Base-by-base conservation (phyloP, 2,888 invertebrate genomes). In the Amorpha juglandis region DNA sequence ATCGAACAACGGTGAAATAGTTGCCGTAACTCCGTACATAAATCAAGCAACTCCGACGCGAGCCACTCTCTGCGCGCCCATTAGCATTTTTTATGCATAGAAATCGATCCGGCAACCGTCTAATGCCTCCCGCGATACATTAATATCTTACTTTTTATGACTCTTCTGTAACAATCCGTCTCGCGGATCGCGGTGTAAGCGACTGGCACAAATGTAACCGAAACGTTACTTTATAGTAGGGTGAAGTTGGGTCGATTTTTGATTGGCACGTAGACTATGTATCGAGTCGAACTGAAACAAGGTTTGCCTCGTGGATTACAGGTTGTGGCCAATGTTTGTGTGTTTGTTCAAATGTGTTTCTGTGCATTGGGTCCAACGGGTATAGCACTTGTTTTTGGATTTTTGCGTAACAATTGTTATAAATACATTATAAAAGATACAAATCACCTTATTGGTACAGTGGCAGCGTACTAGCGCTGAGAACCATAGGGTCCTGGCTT, bases 71-170 rank as follows among this genome's bases (percentile, higher is more conserved):
- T 77, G 80, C 78, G 78, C 87, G 75, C 85, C 92, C 92, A 93
- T 93, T 92, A 92, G 86, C 92, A 92, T 93, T 92, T 92, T 92
- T 93, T 93, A 93, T 93, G 92, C 92, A 93, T 91, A 92, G 88
- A 84, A 92, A 93, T 93, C 93, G 93, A 93, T 92, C 93, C 91
- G 72, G 74, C 82, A 81, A 86, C 89, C 85, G 88, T 87, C 90
- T 92, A 92, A 93, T 92, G 93, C 92, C 91, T 92, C 92, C 92
- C 92, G 87, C 91, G 92, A 93, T 93, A 93, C 93, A 93, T 93
- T 93, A 92, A 93, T 93, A 93, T 92, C 92, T 92, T 91, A 92
- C 92, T 93, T 93, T 93, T 93, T 93, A 93, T 91, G 92, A 92
- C 90, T 93, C 89, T 91, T 91, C 87, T 84, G 88, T 86, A 92